A percentile compares a stretch with the other conserved stretches of the same genome.
phyloP scores from a whole-genome alignment of 2,113 vertebrate genomes.

The Spea multiplicata region DNA sequence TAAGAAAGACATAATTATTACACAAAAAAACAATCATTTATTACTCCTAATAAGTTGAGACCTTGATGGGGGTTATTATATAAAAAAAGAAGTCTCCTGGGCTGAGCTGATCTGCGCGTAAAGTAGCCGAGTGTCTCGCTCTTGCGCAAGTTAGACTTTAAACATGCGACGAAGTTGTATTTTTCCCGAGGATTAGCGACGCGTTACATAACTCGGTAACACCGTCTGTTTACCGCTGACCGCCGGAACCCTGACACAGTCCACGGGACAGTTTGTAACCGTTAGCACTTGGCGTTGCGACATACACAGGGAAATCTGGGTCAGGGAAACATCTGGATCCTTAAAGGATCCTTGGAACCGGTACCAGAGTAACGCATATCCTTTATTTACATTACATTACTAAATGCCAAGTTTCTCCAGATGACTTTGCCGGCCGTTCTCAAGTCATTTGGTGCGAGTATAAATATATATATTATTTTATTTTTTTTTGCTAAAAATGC shows the following conservation, averaged over 20 bases:
- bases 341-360: neutral
- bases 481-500: neutral
- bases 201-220: no score
- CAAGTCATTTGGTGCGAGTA: neutral
- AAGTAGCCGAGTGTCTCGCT: no score
- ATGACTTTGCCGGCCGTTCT: conserved; percentile 8
- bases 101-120: no score
- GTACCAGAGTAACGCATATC: neutral
- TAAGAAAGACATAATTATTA: no score
- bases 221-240: neutral
- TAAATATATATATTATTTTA: neutral
- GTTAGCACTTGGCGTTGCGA: conserved; percentile 5
- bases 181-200: no score
- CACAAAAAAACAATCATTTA: no score
- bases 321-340: conserved; percentile 42
- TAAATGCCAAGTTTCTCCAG: conserved; percentile 6
- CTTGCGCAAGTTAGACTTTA: no score
- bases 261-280: neutral
- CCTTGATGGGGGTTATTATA: no score
- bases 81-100: no score
- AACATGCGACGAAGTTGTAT: no score
- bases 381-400: conserved; percentile 25
- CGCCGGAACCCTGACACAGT: neutral
- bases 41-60: no score
- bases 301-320: conserved; percentile 1